Conservation (phyloP, 1,140 invertebrate genomes). For the Pantala flavescens region DNA sequence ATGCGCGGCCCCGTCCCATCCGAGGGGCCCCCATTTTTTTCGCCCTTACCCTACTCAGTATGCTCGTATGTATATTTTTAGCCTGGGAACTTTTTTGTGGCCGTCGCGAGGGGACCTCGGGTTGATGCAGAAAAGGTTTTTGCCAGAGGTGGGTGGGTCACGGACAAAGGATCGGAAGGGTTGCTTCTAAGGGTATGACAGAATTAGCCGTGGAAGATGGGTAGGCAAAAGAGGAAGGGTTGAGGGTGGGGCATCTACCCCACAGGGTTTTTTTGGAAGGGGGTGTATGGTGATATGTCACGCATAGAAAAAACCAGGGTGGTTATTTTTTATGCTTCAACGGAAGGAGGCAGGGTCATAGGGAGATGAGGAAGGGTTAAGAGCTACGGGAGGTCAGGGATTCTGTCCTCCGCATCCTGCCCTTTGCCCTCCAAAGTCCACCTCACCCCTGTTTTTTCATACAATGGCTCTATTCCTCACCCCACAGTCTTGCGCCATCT, state of each 20-base stretch:
- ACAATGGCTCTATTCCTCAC: not conserved
- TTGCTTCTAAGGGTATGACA: not conserved
- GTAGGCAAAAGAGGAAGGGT: not conserved
- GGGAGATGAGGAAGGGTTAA: constrained; percentile 1
- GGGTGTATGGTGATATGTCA: not conserved
- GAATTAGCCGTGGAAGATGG: not conserved
- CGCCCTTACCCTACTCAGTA: not conserved
- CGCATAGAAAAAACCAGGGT: not conserved
- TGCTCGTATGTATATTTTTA: not conserved
- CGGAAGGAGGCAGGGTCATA: not conserved
- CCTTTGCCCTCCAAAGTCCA: not conserved
- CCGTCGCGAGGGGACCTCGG: not conserved
- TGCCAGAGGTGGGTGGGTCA: not conserved
- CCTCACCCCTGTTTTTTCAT: not conserved
- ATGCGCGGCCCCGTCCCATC: not conserved
- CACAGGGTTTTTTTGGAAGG: not conserved
- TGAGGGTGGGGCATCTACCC: not conserved
- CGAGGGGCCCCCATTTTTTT: not conserved
- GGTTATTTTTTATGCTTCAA: not conserved
- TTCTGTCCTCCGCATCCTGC: not conserved
- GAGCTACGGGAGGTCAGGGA: not conserved
- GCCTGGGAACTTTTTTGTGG: not conserved
- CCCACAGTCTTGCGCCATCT: not conserved
- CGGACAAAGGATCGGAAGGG: not conserved
- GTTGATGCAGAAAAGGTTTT: constrained; percentile 3